Base-by-base conservation (phyloP, 2,888 invertebrate genomes). In the Cataglyphis altisquamis region DNA sequence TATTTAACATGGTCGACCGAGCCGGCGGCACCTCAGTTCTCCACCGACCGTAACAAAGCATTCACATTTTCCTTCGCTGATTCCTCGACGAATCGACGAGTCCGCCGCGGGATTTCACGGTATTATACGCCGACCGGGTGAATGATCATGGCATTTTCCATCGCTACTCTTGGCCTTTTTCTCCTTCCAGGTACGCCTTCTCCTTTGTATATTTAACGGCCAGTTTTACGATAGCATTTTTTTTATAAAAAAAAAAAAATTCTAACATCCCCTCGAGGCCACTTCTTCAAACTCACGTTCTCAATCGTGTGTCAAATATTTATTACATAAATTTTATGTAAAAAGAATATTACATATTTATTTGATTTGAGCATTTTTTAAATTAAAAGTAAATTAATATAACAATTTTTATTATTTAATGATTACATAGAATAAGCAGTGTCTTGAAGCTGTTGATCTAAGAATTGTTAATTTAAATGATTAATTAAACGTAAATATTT, bases 1-100 rank as follows among this genome's bases (percentile, higher is more conserved):
- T 92, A 92, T 92, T 92, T 92, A 92, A 92, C 91, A 91, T 92
- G 91, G 91, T 84, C 86, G 91, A 84, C 85, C 82, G 84, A 85
- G 87, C 86, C 82, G 86, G 84, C 89, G 87, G 87, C 82, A 90
- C 87, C 48, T 92, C 92, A 92, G 92, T 92, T 90, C 89, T 85
- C 86, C 85, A 88, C 86, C 92, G 90, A 84, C 91, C 89, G 90
- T 87, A 89, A 89, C 87, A 84, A 84, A 78, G 84, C 67, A 83
- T 74, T 87, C 90, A 48, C 86, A 85, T 87, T 86, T 52, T 52
- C 82, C 85, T 81, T 70, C 68, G 72, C 64, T 60, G 78, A 84
- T 78, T 78, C 80, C n/a, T 72, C 82, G 64, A 29, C 45, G 52
- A 64, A 63, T 62, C 81, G 52, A 62, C 63, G 57, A 41, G 41